These are phyloP conservation scores for Bombus consobrinus DNA, from an alignment of 1,140 invertebrate genomes.

Conservation along the genomic window DNA sequence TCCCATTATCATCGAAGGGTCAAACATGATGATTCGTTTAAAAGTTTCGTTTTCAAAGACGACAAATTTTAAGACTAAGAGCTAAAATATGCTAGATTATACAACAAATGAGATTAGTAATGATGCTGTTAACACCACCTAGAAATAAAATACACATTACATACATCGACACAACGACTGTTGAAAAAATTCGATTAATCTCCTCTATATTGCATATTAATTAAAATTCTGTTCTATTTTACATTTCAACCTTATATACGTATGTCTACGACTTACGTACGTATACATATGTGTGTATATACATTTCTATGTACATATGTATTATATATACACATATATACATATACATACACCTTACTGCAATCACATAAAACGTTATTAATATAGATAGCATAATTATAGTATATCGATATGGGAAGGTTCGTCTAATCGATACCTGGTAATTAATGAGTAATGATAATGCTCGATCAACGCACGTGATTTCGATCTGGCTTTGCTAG, in stretches of 20 bases:
- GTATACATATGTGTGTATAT: slow-evolving; percentile 5
- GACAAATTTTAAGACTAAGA: slow-evolving; percentile 20
- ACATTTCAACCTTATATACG: neutral
- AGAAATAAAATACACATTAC: slow-evolving; percentile 74
- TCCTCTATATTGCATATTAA: neutral
- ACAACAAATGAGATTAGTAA: slow-evolving; percentile 56
- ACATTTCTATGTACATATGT: slow-evolving; percentile 29
- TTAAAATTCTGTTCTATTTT: neutral
- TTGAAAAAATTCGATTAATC: slow-evolving; percentile 2
- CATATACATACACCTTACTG: slow-evolving; percentile 32
- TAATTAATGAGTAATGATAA: slow-evolving; percentile 34
- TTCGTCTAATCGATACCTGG: slow-evolving; percentile 20
- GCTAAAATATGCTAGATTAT: slow-evolving; percentile 63
- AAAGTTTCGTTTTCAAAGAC: neutral
- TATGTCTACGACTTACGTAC: slow-evolving; percentile 1
- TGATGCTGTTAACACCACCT: slow-evolving; percentile 68
- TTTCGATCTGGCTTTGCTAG: slow-evolving; percentile 40
- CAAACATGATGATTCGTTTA: slow-evolving; percentile 1
- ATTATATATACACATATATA: slow-evolving; percentile 44
- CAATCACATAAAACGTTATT: neutral
- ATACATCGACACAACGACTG: slow-evolving; percentile 43
- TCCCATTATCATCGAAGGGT: slow-evolving; percentile 77
- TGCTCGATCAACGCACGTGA: slow-evolving; percentile 31
- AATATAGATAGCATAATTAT: slow-evolving; percentile 26
- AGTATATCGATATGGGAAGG: neutral